Percentiles rank a stretch among this genome's conserved stretches.
phyloP scores from a whole-genome alignment of 2,113 vertebrate species.

The Centropus bengalensis region DNA sequence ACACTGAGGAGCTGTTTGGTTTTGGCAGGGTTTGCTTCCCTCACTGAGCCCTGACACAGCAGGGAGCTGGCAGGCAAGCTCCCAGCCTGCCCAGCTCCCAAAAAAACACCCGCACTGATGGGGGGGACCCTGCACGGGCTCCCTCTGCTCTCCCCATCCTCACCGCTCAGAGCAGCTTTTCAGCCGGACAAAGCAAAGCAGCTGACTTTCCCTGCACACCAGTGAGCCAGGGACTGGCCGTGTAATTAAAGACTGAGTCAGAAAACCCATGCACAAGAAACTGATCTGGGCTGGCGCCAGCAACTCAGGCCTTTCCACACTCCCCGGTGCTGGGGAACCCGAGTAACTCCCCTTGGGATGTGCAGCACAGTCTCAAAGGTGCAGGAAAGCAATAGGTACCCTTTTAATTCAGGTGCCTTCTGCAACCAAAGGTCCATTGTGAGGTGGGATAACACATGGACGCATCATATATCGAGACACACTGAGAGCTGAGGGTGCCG shows the following conservation, averaged over 20 bases:
- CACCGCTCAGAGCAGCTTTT: background rate
- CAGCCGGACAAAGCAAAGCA: background rate
- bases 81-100: background rate
- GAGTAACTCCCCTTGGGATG: background rate
- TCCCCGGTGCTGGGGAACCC: background rate
- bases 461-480: accelerated
- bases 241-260: background rate
- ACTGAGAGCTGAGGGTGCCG: background rate
- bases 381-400: background rate
- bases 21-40: background rate
- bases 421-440: background rate
- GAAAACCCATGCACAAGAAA: background rate
- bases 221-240: accelerated
- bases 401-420: background rate
- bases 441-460: background rate
- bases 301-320: background rate
- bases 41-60: background rate
- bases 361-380: background rate
- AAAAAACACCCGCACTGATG: accelerated
- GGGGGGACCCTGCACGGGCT: accelerated
- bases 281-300: background rate
- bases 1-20: background rate
- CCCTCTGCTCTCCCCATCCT: background rate
- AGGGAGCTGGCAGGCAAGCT: accelerated
- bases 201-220: background rate